Evolutionary conservation across 2,113 vertebrate species (phyloP), one percentile per base, ranked within the genome.

Genomic region (Oryzias curvinotus): DNA sequence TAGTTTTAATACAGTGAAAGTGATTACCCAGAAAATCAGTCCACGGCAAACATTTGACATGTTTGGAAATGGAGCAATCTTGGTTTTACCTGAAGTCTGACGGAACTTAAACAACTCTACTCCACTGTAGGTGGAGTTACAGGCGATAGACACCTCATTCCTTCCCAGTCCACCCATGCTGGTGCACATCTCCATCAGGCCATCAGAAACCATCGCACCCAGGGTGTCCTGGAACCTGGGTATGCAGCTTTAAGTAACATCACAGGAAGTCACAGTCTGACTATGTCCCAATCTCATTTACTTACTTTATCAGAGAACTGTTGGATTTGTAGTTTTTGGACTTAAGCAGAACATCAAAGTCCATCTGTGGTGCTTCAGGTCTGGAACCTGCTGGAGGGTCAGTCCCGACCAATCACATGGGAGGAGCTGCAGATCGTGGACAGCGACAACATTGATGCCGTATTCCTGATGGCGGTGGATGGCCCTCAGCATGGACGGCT

Each of bases 131-230:
- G 90, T 92, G 81, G 90, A 92, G 82, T 92, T 95, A 85, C 88
- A 93, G 85, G 90, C 80, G 36, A 86, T 93, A 73, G 93, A 94
- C 62, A 62, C 78, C 14, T 85, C 83, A 65, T 91, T 92, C 57
- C 21, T 56, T 62, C 85, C 62, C 62, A 91, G 85, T 63, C 62
- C 69, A 44, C 77, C 87, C 54, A 75, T 91, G 41, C 55, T 89
- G 87, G 87, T 91, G 63, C 89, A 89, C 86, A 87, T 96, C 81
- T 94, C 89, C 75, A 77, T 91, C 57, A 84, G 89, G 73, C 81
- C 62, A 1, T 51, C 88, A 21, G 90, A 94, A 78, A 94, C 89
- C 0, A 60, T 82, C 1, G 84, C 87, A 63, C 92, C 88, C n/a
- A 70, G 89, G 52, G 86, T 93, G 73, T 88, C 91, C 44, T 91